phyloP scores from a whole-genome alignment of 2,113 vertebrate species.

The Ameiurus melas region DNA sequence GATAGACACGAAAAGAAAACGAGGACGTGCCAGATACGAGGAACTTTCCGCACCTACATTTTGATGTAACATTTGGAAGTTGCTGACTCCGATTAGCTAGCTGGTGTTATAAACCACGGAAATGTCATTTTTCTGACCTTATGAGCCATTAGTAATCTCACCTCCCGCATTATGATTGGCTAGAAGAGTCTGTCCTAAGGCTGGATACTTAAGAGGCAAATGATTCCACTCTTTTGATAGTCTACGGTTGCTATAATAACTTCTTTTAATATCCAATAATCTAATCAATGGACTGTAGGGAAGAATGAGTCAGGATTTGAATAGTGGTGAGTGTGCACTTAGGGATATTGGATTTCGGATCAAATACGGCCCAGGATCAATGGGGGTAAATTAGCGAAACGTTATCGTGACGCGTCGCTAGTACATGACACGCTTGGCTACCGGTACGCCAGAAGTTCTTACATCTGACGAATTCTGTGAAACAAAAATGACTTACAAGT shows the following conservation, averaged over 20 bases:
- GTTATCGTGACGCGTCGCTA: neutral
- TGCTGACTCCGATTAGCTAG: neutral
- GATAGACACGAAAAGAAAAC: neutral
- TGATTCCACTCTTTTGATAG: neutral
- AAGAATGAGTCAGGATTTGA: neutral
- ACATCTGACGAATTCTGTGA: neutral
- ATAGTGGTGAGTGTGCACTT: neutral
- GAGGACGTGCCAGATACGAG: neutral
- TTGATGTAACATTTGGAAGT: neutral
- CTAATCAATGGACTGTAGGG: neutral
- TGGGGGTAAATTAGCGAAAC: neutral
- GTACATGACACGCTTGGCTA: neutral
- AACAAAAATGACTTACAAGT: neutral
- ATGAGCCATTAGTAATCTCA: neutral
- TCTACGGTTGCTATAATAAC: neutral
- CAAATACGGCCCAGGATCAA: neutral
- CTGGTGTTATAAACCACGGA: neutral
- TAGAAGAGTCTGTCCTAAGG: neutral
- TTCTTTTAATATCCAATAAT: neutral
- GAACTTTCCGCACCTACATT: neutral
- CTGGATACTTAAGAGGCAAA: neutral
- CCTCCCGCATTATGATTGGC: neutral
- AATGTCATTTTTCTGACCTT: neutral
- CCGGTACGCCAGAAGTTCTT: neutral
- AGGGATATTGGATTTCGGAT: neutral